Conservation (phyloP, 2,888 invertebrate genomes). For the Phengaris arion region DNA sequence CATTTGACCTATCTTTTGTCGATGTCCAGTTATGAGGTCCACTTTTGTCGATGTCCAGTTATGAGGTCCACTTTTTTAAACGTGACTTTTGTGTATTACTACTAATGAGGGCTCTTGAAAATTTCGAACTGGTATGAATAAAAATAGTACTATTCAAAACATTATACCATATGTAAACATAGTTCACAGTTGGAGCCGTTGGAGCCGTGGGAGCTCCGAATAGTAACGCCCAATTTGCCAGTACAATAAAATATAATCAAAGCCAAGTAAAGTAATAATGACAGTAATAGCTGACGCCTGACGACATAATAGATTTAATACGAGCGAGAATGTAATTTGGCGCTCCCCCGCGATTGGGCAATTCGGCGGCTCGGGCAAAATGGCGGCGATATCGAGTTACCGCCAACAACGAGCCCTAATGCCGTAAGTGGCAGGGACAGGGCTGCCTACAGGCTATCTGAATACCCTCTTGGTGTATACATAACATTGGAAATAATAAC, state of each 20-base stretch:
- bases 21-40: no score
- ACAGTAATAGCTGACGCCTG: neutral
- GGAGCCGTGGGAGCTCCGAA: neutral
- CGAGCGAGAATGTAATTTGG: constrained; percentile 15
- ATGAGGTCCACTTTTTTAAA: no score
- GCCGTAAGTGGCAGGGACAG: constrained; percentile 48
- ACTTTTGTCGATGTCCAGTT: no score
- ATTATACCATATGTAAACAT: neutral
- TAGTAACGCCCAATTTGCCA: neutral
- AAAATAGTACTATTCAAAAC: neutral
- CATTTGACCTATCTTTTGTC: no score
- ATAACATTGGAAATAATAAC: no score
- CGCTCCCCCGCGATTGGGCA: constrained; percentile 41
- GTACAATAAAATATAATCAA: constrained; percentile 3
- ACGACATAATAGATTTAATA: constrained; percentile 12
- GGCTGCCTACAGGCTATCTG: constrained; percentile 40
- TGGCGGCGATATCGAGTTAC: constrained; percentile 61
- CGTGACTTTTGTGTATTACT: no score
- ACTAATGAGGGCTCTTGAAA: neutral
- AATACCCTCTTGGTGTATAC: neutral
- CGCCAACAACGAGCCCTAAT: constrained; percentile 62
- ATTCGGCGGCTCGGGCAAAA: constrained; percentile 45
- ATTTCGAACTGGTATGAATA: neutral
- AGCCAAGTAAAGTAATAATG: neutral
- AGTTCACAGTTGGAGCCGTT: neutral